phyloP scores from a whole-genome alignment of 2,113 vertebrate genomes.

The Eubucco bourcierii region DNA sequence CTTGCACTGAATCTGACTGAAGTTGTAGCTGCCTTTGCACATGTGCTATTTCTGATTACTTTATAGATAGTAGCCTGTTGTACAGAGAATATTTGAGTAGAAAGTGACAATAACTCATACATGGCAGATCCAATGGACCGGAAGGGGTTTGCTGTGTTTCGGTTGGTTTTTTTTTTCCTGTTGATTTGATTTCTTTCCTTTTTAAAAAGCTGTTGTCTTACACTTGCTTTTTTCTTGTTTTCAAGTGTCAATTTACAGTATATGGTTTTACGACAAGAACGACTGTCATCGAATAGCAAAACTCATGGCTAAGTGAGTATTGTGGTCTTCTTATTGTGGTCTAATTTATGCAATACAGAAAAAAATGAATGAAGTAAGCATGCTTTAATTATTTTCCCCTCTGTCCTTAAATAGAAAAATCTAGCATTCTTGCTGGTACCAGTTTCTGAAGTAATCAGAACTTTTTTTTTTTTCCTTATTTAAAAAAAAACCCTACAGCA shows the following conservation, averaged over 20 bases:
- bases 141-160: not conserved
- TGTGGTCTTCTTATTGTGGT: not conserved
- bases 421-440: not conserved
- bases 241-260: constrained; percentile 98
- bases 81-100: not conserved
- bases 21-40: not conserved
- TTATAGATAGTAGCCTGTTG: not conserved
- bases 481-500: not conserved
- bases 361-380: not conserved
- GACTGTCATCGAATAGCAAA: constrained; percentile 97
- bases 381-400: not conserved
- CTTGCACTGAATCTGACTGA: not conserved
- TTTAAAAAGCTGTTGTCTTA: not conserved
- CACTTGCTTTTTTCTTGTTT: constrained; percentile 50
- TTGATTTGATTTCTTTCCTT: not conserved
- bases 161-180: not conserved
- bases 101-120: not conserved
- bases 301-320: constrained; percentile 95
- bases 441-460: not conserved
- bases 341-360: not conserved
- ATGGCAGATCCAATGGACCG: not conserved
- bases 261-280: constrained; percentile 98
- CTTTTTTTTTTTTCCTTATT: not conserved
- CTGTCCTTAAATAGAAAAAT: not conserved
- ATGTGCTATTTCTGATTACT: not conserved